phyloP scores from a whole-genome alignment of 1,140 invertebrate genomes.

The Hermatobates lingyangjiaoensis region DNA sequence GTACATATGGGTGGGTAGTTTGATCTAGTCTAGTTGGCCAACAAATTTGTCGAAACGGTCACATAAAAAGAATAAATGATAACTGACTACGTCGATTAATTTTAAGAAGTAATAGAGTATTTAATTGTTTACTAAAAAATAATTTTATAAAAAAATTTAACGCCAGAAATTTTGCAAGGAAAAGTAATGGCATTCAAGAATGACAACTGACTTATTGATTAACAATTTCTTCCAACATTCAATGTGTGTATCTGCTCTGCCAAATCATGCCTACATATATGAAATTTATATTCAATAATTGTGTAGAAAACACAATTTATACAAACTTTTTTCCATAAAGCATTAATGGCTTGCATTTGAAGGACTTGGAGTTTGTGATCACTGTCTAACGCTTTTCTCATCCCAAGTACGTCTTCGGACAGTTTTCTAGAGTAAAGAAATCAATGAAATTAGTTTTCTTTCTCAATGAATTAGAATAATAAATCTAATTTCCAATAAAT shows the following conservation, averaged over 20 bases:
- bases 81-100: too few species aligned
- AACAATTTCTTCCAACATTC: neutral
- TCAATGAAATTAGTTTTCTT: neutral
- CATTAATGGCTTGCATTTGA: slow-evolving; percentile 78
- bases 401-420: slow-evolving; percentile 58
- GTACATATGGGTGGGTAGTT: too few species aligned
- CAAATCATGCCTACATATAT: neutral
- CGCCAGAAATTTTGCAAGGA: neutral
- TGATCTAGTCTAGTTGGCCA: too few species aligned
- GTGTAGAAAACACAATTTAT: neutral
- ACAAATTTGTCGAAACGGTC: too few species aligned
- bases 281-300: neutral
- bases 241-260: neutral
- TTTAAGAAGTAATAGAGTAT: too few species aligned
- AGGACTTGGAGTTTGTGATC: slow-evolving; percentile 68
- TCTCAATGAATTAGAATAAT: neutral
- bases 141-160: neutral
- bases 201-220: neutral
- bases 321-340: slow-evolving; percentile 67
- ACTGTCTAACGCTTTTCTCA: slow-evolving; percentile 60
- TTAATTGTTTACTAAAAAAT: too few species aligned
- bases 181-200: neutral
- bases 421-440: slow-evolving; percentile 35
- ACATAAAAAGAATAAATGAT: too few species aligned
- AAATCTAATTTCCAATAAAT: neutral